Conservation (phyloP, 2,888 invertebrate species). For the Tridacna crocea region DNA sequence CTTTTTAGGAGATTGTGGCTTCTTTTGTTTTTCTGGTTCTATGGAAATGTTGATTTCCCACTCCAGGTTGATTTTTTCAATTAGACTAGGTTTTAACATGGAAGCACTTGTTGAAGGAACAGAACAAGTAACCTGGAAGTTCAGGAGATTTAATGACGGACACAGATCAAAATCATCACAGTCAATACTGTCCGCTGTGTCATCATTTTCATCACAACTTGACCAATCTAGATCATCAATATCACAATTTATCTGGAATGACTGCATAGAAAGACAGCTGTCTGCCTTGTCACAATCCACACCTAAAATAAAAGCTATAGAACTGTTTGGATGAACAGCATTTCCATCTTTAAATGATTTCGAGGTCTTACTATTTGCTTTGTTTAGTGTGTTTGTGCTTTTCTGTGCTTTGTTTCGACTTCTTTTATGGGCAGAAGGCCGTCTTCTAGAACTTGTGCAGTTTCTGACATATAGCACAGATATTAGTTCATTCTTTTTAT, state of each 20-base stretch:
- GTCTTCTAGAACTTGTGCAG: conserved; percentile 37
- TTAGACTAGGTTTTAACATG: conserved; percentile 19
- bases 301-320: conserved; percentile 64
- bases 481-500: conserved; percentile 8
- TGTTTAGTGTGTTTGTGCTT: conserved; percentile 19
- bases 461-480: conserved; percentile 53
- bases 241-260: conserved; percentile 59
- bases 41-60: conserved; percentile 62
- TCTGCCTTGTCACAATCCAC: conserved; percentile 35
- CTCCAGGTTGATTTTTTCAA: conserved; percentile 64
- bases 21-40: conserved; percentile 14
- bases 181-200: conserved; percentile 44
- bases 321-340: conserved; percentile 30
- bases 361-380: conserved; percentile 4
- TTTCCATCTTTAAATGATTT: neutral
- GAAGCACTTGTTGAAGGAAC: conserved; percentile 22
- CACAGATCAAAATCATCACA: conserved; percentile 34
- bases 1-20: conserved; percentile 40
- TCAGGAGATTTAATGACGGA: conserved; percentile 40
- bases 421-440: conserved; percentile 65
- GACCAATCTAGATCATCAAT: conserved; percentile 59
- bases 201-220: conserved; percentile 34
- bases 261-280: conserved; percentile 28
- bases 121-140: conserved; percentile 58
- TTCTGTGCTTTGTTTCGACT: conserved; percentile 55